phyloP scores from a whole-genome alignment of 2,888 invertebrate genomes.

The Xylota segnis region DNA sequence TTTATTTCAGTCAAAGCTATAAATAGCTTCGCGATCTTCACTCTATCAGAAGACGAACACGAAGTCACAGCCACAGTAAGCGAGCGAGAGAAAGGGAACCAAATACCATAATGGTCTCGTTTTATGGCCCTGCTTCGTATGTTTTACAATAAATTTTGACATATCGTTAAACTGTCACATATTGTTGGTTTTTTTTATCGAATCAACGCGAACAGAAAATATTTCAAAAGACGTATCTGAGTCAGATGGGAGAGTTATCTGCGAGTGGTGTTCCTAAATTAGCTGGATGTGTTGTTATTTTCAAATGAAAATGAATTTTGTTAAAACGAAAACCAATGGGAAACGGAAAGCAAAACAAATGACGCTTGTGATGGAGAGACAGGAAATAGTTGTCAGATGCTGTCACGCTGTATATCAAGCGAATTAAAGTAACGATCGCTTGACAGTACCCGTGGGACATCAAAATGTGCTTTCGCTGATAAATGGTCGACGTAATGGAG shows the following conservation, averaged over 20 bases:
- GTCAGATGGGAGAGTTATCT: background rate
- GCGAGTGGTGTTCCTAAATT: conserved; percentile 3
- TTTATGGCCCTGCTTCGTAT: background rate
- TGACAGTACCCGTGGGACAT: too few relatives aligned
- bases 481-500: too few relatives aligned
- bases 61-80: background rate
- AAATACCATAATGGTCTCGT: conserved; percentile 2
- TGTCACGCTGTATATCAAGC: background rate
- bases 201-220: too few relatives aligned
- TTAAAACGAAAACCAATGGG: background rate
- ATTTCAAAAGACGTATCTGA: background rate
- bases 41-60: conserved; percentile 6
- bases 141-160: conserved; percentile 10
- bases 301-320: background rate
- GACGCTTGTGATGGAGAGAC: background rate
- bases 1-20: conserved; percentile 50
- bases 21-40: conserved; percentile 39
- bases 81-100: background rate
- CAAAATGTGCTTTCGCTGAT: too few relatives aligned
- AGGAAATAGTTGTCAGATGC: conserved; percentile 2
- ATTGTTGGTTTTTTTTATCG: conserved; percentile 14
- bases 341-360: background rate
- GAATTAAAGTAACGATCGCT: too few relatives aligned
- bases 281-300: background rate
- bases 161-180: conserved; percentile 10